A percentile compares a stretch with the other conserved stretches of the same genome.
phyloP scores from a whole-genome alignment of 2,113 vertebrate genomes.

The Megaceryle maxima region DNA sequence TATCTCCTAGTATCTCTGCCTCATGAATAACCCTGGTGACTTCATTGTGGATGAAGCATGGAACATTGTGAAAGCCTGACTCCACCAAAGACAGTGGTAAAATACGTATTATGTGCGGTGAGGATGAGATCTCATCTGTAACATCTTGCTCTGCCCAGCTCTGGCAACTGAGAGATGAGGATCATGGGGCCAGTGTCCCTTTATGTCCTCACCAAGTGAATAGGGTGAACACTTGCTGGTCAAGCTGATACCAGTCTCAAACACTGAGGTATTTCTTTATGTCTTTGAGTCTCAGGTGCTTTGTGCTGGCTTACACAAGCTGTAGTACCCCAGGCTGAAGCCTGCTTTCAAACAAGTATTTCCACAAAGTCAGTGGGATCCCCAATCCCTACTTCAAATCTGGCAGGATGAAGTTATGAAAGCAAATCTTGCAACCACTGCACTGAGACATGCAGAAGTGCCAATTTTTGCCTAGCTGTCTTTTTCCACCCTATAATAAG shows the following conservation, averaged over 20 bases:
- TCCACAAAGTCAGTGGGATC: background rate
- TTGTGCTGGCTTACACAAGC: background rate
- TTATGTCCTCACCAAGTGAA: background rate
- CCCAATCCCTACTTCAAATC: background rate
- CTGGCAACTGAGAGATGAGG: background rate
- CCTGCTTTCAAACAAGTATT: background rate
- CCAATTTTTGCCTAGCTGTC: background rate
- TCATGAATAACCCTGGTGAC: background rate
- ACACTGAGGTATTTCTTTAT: background rate
- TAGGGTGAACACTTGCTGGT: background rate
- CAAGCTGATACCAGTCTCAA: background rate
- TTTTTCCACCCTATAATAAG: background rate
- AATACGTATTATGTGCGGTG: accelerated
- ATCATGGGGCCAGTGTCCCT: background rate
- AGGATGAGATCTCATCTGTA: background rate
- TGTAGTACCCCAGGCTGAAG: background rate
- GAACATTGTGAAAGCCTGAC: background rate
- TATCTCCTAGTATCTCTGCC: background rate
- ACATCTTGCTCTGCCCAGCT: background rate
- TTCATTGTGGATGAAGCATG: accelerated
- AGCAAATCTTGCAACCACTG: background rate
- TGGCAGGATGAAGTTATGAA: background rate
- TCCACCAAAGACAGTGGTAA: background rate
- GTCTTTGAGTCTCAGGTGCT: background rate
- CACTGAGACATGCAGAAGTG: accelerated